Conservation (phyloP, 92 coral and sea anemone genomes). For the Chrysogorgia sp. region DNA sequence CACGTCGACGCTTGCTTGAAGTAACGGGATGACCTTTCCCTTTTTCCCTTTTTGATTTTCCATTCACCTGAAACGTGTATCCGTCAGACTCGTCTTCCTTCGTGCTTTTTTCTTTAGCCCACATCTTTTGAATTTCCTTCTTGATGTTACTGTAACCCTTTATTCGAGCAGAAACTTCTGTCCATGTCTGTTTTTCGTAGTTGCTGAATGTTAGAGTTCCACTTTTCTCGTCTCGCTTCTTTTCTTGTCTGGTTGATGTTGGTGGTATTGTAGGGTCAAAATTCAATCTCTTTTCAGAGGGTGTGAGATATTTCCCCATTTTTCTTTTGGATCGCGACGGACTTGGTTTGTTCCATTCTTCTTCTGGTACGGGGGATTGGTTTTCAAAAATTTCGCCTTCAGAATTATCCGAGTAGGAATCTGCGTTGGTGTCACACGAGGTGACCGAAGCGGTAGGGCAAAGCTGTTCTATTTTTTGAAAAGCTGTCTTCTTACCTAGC, state of each 20-base stretch:
- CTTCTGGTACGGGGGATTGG: neutral
- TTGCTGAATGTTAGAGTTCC: neutral
- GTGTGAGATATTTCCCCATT: constrained; percentile 18
- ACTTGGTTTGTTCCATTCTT: constrained; percentile 32
- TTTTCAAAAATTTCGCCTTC: neutral
- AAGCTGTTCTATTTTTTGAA: constrained; percentile 14
- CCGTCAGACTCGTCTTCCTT: neutral
- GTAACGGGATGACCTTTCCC: neutral
- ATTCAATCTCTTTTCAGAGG: neutral
- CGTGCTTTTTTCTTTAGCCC: neutral
- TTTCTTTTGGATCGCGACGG: neutral
- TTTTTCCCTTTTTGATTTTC: neutral
- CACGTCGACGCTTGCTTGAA: neutral
- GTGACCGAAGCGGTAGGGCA: neutral
- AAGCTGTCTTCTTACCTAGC: neutral
- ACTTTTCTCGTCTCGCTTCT: neutral
- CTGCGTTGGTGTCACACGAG: neutral
- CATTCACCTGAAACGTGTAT: neutral
- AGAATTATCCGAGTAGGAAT: neutral
- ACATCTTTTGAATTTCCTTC: neutral
- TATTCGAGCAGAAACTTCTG: neutral
- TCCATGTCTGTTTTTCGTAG: constrained; percentile 2
- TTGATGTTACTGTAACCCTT: neutral
- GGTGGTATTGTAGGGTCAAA: neutral
- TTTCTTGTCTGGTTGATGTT: neutral